Base-by-base conservation (phyloP, 2,113 vertebrate species). In the Campylorhamphus procurvoides region DNA sequence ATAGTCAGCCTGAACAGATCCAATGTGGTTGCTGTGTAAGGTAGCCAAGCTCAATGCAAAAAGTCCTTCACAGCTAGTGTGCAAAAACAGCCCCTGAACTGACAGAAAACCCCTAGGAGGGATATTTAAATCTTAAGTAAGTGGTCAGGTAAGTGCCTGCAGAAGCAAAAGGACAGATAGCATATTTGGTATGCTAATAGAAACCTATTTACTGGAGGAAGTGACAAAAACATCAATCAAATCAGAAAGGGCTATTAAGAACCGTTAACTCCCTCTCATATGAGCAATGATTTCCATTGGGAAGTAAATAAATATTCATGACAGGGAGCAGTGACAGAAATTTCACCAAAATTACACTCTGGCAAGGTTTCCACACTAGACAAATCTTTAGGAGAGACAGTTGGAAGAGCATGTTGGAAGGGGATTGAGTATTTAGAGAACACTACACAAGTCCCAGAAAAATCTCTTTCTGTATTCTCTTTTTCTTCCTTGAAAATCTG, bases 161-260 rank as follows among this genome's bases (percentile, higher is more conserved):
- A 94, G 95, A 98, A 96, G 92, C 93, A 84, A 96, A 97, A 97
- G 98, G 97, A 98, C 97, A 97, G 97, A 98, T 80, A 98, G 86
- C 97, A 97, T 97, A 98, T 98, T 97, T 98, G 96, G 95, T 98
- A 98, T 98, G 98, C 98, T 98, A 98, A 98, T 98, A 84, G 97
- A 97, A 97, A 96, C 97, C 98, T 98, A 98, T 98, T 98, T 98
- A 98, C 98, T 98, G 96, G 97, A 97, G 97, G 96, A 98, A 98
- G 97, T 98, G 98, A 98, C 98, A 98, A 98, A 98, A 98, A 97
- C 98, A 98, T 98, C 98, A 98, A 98, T 98, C 98, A 98, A 97
- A 97, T 98, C 97, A 98, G 97, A 98, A 98, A 97, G 96, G 96
- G 97, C 98, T 98, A 98, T 98, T 98, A 98, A 98, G 97, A 96